These are phyloP conservation scores for Bembecia ichneumoniformis DNA, from an alignment of 2,888 invertebrate genomes.

Conservation along the genomic window DNA sequence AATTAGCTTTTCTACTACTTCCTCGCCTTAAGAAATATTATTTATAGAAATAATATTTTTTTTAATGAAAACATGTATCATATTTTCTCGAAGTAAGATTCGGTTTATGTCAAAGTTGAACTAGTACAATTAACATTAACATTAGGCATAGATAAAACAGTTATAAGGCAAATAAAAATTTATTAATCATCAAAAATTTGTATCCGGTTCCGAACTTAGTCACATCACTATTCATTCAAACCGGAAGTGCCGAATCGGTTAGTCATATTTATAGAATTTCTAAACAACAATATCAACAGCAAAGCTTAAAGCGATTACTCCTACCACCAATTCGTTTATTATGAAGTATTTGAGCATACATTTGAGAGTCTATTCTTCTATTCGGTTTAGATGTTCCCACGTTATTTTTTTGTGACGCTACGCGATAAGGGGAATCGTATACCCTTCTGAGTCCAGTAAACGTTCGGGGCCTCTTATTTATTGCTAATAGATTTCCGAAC, in stretches of 20 bases:
- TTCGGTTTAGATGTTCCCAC: slow-evolving; percentile 49
- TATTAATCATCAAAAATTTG: neutral
- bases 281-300: neutral
- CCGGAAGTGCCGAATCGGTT: neutral
- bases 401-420: slow-evolving; percentile 60
- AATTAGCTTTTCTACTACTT: no score
- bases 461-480: slow-evolving; percentile 62
- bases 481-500: slow-evolving; percentile 64
- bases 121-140: no score
- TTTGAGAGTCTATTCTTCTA: slow-evolving; percentile 56
- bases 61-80: no score
- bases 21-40: no score
- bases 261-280: neutral
- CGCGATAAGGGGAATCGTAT: slow-evolving; percentile 64
- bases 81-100: no score
- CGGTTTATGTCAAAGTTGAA: no score
- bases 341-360: slow-evolving; percentile 27
- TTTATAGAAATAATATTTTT: no score
- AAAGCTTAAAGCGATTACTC: neutral
- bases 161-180: no score
- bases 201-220: slow-evolving; percentile 6
- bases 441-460: slow-evolving; percentile 62
- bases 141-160: no score
- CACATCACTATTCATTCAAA: slow-evolving; percentile 2
- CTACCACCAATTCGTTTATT: neutral